Percentiles rank a stretch among this genome's conserved stretches.
phyloP scores from a whole-genome alignment of 1,140 invertebrate species.

The Danaus melanippus region DNA sequence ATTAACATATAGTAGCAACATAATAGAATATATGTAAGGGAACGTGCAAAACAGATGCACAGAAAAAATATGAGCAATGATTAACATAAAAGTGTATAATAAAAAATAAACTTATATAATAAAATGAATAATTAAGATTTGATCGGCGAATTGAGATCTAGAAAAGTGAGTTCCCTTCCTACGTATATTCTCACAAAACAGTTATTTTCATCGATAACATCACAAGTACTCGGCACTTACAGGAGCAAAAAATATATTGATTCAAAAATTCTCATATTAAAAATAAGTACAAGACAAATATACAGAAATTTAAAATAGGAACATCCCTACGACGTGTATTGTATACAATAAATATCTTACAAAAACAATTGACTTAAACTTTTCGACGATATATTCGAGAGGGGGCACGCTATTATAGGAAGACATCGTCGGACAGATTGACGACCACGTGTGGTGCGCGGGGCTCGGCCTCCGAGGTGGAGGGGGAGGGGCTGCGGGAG shows the following conservation, averaged over 20 bases:
- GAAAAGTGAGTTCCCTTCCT: not conserved
- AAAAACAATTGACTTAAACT: not conserved
- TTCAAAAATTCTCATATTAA: too few species aligned
- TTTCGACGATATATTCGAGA: not conserved
- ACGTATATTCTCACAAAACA: too few species aligned
- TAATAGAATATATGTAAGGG: not conserved
- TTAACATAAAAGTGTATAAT: conserved; percentile 7
- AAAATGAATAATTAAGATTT: conserved; percentile 2
- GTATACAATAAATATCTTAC: too few species aligned
- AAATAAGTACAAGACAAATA: too few species aligned
- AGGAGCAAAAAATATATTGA: too few species aligned
- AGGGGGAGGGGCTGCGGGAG: conserved; percentile 11
- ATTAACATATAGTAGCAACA: conserved; percentile 3
- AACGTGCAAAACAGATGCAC: not conserved
- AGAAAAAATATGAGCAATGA: conserved; percentile 2
- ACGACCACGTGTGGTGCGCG: conserved; percentile 40
- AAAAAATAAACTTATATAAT: not conserved
- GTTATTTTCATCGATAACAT: too few species aligned
- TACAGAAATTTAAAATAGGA: conserved; percentile 1
- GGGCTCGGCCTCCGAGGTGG: conserved; percentile 18
- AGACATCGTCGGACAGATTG: conserved; percentile 47
- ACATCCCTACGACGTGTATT: not conserved
- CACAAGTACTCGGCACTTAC: too few species aligned
- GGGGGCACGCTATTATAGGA: conserved; percentile 26
- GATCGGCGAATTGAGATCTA: conserved; percentile 12